phyloP scores from a whole-genome alignment of 2,888 invertebrate genomes.

The Zygothrica quintamaculata region DNA sequence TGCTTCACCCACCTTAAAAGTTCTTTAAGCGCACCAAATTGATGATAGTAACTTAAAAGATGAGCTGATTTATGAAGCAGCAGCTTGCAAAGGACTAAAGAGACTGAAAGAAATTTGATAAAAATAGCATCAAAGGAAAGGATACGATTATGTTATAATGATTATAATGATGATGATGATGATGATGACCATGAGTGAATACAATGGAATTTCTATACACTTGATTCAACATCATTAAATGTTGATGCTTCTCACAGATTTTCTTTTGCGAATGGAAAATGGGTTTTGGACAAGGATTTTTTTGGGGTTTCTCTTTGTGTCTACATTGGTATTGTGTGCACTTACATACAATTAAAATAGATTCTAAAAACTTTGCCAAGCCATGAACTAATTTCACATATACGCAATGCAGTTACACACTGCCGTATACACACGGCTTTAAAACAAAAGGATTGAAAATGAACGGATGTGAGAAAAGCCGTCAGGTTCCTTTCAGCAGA shows the following conservation, averaged over 20 bases:
- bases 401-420: background rate
- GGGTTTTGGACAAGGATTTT: background rate
- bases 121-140: constrained; percentile 1
- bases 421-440: background rate
- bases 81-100: constrained; percentile 2
- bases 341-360: constrained; percentile 21
- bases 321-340: background rate
- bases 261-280: no score
- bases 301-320: background rate
- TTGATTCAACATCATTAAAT: no score
- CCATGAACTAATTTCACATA: constrained; percentile 43
- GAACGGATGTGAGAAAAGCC: constrained; percentile 30
- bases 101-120: constrained; percentile 11
- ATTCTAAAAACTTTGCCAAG: constrained; percentile 19
- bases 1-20: constrained; percentile 10
- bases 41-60: constrained; percentile 37
- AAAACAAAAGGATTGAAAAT: constrained; percentile 26
- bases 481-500: constrained; percentile 11
- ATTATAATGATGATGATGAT: no score
- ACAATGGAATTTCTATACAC: no score
- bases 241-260: no score
- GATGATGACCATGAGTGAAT: no score
- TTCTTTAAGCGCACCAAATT: constrained; percentile 43
- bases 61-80: constrained; percentile 51
- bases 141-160: no score